Conservation (phyloP, 2,113 vertebrate species). For the Terrapene triunguis region DNA sequence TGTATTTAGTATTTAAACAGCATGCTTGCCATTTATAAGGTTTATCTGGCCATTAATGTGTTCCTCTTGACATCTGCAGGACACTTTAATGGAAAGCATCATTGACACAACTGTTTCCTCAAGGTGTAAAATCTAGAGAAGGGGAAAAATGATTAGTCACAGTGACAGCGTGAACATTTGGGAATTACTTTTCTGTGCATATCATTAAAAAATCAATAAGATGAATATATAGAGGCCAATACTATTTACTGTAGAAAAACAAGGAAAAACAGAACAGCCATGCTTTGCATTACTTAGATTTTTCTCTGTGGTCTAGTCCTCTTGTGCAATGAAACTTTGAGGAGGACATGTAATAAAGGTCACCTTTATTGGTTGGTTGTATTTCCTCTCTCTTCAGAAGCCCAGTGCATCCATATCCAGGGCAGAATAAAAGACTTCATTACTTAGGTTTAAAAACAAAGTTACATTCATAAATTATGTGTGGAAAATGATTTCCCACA, state of each 20-base stretch:
- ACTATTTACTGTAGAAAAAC: constrained; percentile 84
- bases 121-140: constrained; percentile 82
- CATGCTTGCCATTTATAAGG: constrained; percentile 29
- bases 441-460: neutral
- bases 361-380: constrained; percentile 15
- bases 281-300: constrained; percentile 67
- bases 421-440: neutral
- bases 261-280: constrained; percentile 61
- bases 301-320: neutral
- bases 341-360: constrained; percentile 53
- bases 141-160: constrained; percentile 87
- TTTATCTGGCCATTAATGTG: constrained; percentile 62
- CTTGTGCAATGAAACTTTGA: constrained; percentile 31
- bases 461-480: neutral
- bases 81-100: constrained; percentile 79
- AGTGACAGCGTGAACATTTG: constrained; percentile 84
- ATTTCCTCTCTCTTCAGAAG: constrained; percentile 19
- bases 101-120: constrained; percentile 82
- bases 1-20: constrained; percentile 59
- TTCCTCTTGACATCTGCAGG: constrained; percentile 67
- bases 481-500: neutral
- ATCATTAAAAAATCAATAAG: constrained; percentile 91
- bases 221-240: constrained; percentile 80
- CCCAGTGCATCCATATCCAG: neutral
- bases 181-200: constrained; percentile 92